Evolutionary conservation across 1,140 invertebrate genomes (phyloP), one percentile per base, ranked within the genome.

Genomic region (Carposina sasakii): DNA sequence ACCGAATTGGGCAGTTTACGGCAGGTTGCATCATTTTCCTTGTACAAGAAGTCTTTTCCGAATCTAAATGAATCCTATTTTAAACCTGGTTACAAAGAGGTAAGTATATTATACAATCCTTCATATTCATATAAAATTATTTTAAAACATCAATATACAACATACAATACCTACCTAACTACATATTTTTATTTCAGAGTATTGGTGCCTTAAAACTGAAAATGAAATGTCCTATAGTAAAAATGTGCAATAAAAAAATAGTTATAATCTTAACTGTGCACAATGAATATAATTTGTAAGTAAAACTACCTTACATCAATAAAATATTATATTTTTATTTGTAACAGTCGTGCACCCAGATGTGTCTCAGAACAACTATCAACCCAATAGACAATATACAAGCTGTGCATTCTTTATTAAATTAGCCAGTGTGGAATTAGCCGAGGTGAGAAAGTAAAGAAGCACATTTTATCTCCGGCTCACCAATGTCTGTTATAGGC

Each of bases 211-310:
- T 70, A 8, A 52, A 53, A 21, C 40, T 70, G 1, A 50, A 48
- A 45, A 53, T 51, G 15, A 17, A 49, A 28, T 46, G 48, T 31
- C 71, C 71, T 17, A 54, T 51, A 48, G 44, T 76, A 2, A 67
- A 60, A 55, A 50, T 68, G 19, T 78, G 70, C 28, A 76, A 78
- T 48, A 64, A 70, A 37, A 78, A 76, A 52, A 44, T 78, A 31
- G 52, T 76, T 6, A 57, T 78, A 15, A 39, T 61, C 10, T 39
- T 69, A 10, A 55, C 60, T 36, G 52, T 76, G n/a, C 16, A 17
- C 5, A 76, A 81, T 57, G 42, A 63, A n/a, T 57, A 67, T 60
- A 28, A 53, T 44, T 48, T 62, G 76, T 81, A 73, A 73, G 76
- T 75, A 44, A 30, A 17, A 10, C 6, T 20, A 23, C n/a, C n/a